Evolutionary conservation across 2,888 invertebrate genomes (phyloP).

Genomic region (Drosophila bunnanda): DNA sequence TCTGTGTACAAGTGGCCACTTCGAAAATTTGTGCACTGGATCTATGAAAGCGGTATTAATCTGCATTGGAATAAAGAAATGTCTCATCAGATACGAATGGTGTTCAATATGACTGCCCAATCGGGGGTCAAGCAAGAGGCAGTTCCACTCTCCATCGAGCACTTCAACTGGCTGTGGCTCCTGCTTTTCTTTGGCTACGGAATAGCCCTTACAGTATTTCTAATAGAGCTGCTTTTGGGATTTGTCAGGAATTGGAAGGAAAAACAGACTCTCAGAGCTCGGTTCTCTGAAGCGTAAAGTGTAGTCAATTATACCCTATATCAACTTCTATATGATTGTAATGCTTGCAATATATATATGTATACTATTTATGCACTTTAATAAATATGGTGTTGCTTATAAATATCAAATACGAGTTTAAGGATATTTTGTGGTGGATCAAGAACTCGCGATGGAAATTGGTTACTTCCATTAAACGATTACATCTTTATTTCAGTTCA

Average conservation of each 20-base stretch:
- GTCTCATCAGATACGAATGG: not conserved
- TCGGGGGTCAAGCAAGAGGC: not conserved
- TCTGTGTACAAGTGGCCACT: conserved; percentile 6
- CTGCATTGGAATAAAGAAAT: not conserved
- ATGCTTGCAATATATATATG: not conserved
- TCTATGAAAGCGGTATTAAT: not conserved
- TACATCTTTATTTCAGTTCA: no score
- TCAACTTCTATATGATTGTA: not conserved
- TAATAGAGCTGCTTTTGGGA: conserved; percentile 6
- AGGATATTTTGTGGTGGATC: not conserved
- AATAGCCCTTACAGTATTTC: not conserved
- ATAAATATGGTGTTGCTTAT: not conserved
- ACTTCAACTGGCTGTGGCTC: conserved; percentile 17
- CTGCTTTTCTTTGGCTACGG: conserved; percentile 13
- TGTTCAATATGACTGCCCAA: not conserved
- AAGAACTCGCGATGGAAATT: not conserved
- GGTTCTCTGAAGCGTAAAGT: not conserved
- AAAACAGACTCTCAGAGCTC: not conserved
- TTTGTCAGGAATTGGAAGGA: no score
- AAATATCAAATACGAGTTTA: not conserved
- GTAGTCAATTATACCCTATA: not conserved
- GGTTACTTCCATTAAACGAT: not conserved
- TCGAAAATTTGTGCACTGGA: not conserved
- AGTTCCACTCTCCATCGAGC: conserved; percentile 1
- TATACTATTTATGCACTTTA: not conserved